Base-by-base conservation (phyloP, 2,888 invertebrate genomes). In the Serrognathus titanus region DNA sequence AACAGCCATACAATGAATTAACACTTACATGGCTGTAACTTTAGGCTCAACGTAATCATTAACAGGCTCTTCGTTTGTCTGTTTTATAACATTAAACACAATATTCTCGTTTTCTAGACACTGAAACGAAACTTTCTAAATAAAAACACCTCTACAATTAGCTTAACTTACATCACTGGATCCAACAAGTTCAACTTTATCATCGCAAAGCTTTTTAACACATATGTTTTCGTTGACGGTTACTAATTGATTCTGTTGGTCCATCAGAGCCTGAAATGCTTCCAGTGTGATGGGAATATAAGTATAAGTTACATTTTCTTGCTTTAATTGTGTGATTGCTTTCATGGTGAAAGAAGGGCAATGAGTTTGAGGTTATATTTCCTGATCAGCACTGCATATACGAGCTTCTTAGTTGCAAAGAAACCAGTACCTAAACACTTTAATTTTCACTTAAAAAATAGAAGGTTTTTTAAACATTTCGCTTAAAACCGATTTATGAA, bases 171-270 rank as follows among this genome's bases (percentile, higher is more conserved):
- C 61, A 51, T 61, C 55, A 31, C 51, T 48, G 9, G 58, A 46
- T 47, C 59, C 59, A 20, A 61, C 37, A 12, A 61, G 41, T 16
- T 53, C 35, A 48, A 56, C 13, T 11, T 16, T 51, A 37, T 55
- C 59, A 52, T 62, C 62, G n/a, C 63, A 53, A 24, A 63, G 50
- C n/a, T 60, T 48, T 55, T 63, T 63, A 47, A 64, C 43, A 37
- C 59, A 48, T 37, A 61, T 39, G 48, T 59, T 61, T 48, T 62
- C 63, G 16, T 60, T 45, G n/a, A 59, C 56, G 11, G 55, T 39
- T 40, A 60, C 31, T 2, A 53, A 16, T 12, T 58, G 52, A 12
- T 54, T 49, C 8, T 50, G 52, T 10, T 55, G 53, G 20, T 54
- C 41, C 8, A 40, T 11, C 16, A 10, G 36, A 38, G 51, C 24